Conservation (phyloP, 2,888 invertebrate species). For the Rhynchonema sp. region DNA sequence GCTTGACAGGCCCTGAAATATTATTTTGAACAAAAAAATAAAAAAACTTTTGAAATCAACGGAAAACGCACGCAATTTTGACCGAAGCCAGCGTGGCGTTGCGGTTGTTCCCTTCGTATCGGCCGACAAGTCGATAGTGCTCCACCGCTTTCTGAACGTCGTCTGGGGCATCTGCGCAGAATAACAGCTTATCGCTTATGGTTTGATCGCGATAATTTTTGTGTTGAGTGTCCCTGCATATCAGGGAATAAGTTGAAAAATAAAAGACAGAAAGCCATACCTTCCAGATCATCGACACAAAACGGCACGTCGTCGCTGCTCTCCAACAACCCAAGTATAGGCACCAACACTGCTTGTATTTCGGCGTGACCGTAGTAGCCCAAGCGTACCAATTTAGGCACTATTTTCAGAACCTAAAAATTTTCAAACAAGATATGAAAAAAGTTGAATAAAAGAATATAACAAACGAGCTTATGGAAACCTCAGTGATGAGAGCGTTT, state of each 20-base stretch:
- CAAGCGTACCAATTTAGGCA: slow-evolving; percentile 26
- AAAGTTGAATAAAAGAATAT: too few species aligned
- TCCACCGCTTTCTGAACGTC: neutral
- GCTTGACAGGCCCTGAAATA: slow-evolving; percentile 1
- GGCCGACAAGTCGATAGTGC: slow-evolving; percentile 5
- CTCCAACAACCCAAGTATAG: slow-evolving; percentile 28
- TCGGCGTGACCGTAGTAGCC: slow-evolving; percentile 28
- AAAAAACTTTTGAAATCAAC: neutral
- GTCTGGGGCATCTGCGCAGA: neutral
- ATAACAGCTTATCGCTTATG: too few species aligned
- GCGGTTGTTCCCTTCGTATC: slow-evolving; percentile 23
- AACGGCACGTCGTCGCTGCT: slow-evolving; percentile 29
- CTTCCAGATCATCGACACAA: neutral
- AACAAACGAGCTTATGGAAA: neutral
- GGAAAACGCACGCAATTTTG: slow-evolving; percentile 25
- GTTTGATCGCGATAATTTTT: too few species aligned
- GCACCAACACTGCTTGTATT: slow-evolving; percentile 24
- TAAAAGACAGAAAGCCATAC: too few species aligned
- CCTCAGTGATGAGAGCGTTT: slow-evolving; percentile 22
- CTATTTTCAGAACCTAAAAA: slow-evolving; percentile 27
- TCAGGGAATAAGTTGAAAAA: too few species aligned
- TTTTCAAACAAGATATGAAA: too few species aligned
- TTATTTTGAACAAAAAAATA: too few species aligned
- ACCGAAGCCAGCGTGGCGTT: slow-evolving; percentile 28
- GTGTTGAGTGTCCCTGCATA: too few species aligned